A percentile compares a stretch with the other conserved stretches of the same genome.
phyloP scores from a whole-genome alignment of 2,797 vertebrate species.

The Sebastes nivosus region DNA sequence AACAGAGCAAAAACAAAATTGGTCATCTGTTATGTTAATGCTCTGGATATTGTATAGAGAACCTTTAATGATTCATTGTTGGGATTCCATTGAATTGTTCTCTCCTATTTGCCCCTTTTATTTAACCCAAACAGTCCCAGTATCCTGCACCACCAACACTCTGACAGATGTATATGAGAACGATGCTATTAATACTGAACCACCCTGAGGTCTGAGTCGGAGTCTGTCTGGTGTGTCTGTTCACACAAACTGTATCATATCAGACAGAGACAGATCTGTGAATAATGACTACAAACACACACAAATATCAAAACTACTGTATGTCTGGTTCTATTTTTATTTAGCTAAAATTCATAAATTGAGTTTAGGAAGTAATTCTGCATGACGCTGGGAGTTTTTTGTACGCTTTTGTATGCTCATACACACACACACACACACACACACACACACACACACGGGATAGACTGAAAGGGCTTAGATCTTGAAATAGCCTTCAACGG shows the following conservation, averaged over 20 bases:
- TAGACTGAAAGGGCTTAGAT: conserved; percentile 24
- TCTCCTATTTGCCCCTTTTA: background rate
- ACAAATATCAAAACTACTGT: background rate
- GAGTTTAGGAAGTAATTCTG: background rate
- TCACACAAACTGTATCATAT: background rate
- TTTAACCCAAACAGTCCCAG: conserved; percentile 1
- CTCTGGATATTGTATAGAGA: too few species aligned
- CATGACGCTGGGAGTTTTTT: background rate
- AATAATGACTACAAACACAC: background rate
- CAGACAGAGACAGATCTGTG: background rate
- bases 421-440: background rate
- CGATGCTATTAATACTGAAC: conserved; percentile 44
- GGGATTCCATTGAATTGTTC: background rate
- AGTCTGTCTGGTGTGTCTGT: background rate
- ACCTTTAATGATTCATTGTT: background rate
- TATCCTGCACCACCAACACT: background rate
- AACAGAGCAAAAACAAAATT: background rate
- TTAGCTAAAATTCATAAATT: background rate
- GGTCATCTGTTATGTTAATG: background rate
- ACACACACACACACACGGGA: background rate
- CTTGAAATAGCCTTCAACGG: conserved; percentile 44
- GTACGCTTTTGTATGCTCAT: background rate
- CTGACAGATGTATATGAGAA: conserved; percentile 17
- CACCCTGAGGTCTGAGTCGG: conserved; percentile 20
- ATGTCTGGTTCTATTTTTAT: background rate